Base-by-base conservation (phyloP, 2,113 vertebrate species). In the Chloroceryle aenea region DNA sequence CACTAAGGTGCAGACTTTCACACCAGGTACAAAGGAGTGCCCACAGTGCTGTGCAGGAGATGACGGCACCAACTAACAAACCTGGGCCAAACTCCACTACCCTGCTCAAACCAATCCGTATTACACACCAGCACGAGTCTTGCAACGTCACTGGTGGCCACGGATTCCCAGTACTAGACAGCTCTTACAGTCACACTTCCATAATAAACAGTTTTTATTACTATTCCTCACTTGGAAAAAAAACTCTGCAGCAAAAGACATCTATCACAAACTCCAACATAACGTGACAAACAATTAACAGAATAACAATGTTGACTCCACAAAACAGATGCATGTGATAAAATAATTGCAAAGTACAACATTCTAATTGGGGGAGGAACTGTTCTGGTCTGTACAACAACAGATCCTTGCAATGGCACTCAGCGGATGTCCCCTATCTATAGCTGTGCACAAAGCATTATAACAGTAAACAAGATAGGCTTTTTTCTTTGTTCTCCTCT, bases 361-460 rank as follows among this genome's bases (percentile, higher is more conserved):
- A 5, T 40, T 69, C 30, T 68, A 56, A 18, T 4, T 5, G 14
- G 23, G 48, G 25, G 10, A 52, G 30, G 25, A 78, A 56, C 26
- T 52, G 29, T 11, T 72, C 53, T 40, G 43, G 26, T 36, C 38
- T 53, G 56, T 43, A 64, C 42, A 56, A 75, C 27, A 61, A 67
- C 43, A 36, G 42, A 42, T 15, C 52, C 48, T 48, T 45, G 23
- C 48, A 62, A 22, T 0, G 0, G 36, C 0, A 0, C 15, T 18
- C 64, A 61, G 40, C 4, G 2, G 55, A 63, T 0, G 0, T 77
- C 20, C 43, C 26, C 32, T 19, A 5, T 15, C 52, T 25, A 9
- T 4, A 75, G 29, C 1, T 85, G 48, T 7, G 17, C 48, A 73
- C 1, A 2, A 30, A 38, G n/a, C 40, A 9, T 40, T 61, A 48